Evolutionary conservation across 1,140 invertebrate species (phyloP).

Genomic region (Amphibalanus amphitrite): DNA sequence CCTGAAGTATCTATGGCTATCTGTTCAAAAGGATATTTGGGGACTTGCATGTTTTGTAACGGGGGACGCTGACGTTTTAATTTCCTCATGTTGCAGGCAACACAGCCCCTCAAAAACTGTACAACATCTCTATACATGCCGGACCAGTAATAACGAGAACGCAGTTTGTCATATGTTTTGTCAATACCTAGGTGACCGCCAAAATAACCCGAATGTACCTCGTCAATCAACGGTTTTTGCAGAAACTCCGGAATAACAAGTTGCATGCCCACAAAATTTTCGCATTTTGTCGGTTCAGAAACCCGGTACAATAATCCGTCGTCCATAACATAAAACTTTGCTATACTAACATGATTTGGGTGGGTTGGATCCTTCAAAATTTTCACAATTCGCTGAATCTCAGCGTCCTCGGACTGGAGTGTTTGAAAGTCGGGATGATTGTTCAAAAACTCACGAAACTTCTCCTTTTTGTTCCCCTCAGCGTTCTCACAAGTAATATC

Average conservation of each 20-base stretch:
- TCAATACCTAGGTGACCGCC: not conserved
- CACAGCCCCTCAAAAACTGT: not conserved
- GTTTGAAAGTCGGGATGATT: not conserved
- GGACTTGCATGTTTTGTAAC: not conserved
- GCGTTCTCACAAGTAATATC: too few species aligned
- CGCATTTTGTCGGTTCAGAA: not conserved
- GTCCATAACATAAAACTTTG: not conserved
- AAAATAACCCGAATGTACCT: not conserved
- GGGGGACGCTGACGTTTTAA: not conserved
- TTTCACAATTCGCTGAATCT: not conserved
- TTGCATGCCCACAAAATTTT: not conserved
- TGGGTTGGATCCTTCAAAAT: not conserved
- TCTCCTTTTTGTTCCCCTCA: not conserved
- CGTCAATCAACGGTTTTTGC: not conserved
- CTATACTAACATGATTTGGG: not conserved
- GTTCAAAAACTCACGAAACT: not conserved
- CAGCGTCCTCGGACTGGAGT: not conserved
- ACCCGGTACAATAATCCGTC: not conserved
- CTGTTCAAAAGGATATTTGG: not conserved
- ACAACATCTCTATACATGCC: not conserved
- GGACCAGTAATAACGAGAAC: not conserved
- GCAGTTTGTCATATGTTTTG: not conserved
- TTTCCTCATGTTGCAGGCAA: not conserved
- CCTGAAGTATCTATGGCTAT: not conserved
- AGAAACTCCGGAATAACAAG: not conserved